Evolutionary conservation across 2,888 invertebrate species (phyloP).

Genomic region (Prenolepis imparis): DNA sequence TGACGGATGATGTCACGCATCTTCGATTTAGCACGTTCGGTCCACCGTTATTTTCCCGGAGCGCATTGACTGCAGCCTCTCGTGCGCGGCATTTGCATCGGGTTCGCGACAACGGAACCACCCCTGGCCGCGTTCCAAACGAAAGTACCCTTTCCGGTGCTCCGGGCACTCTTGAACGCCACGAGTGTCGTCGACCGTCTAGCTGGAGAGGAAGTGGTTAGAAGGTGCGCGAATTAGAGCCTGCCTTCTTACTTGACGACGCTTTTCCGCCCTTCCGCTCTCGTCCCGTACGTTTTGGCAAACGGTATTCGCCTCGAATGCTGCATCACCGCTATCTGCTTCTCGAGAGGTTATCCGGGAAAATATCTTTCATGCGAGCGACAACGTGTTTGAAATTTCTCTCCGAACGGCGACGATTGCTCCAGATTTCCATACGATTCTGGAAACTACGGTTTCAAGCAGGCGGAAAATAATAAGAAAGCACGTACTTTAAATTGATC

Average conservation of each 20-base stretch:
- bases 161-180: conserved; percentile 64
- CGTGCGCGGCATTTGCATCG: conserved; percentile 70
- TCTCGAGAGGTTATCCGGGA: background rate
- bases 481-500: conserved; percentile 7
- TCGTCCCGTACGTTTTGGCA: background rate
- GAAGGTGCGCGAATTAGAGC: conserved; percentile 72
- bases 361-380: conserved; percentile 25
- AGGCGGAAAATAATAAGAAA: conserved; percentile 28
- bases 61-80: conserved; percentile 55
- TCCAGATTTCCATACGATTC: conserved; percentile 38
- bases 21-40: conserved; percentile 68
- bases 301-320: conserved; percentile 27
- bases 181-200: conserved; percentile 71
- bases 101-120: conserved; percentile 63
- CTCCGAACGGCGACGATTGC: conserved; percentile 22
- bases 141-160: conserved; percentile 69
- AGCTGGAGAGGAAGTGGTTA: conserved; percentile 69
- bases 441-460: conserved; percentile 3
- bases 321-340: background rate
- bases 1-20: conserved; percentile 47
- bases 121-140: conserved; percentile 73
- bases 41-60: conserved; percentile 66
- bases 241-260: conserved; percentile 60
- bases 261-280: conserved; percentile 32
- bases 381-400: conserved; percentile 33